Conservation (phyloP, 2,797 vertebrate genomes). For the Poeciliopsis paucimaculata region DNA sequence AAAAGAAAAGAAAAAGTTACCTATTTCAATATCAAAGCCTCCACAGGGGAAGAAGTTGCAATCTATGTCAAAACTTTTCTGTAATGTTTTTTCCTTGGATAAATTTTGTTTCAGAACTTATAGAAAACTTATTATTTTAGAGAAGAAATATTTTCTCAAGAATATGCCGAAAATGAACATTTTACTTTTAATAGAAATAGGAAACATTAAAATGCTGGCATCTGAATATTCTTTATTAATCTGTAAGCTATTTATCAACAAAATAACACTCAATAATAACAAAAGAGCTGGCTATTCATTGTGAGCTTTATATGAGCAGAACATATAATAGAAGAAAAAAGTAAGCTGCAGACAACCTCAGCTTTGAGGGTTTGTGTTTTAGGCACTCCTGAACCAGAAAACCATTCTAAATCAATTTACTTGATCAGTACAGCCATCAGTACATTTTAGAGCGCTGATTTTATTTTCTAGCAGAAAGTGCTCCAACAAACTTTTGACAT, state of each 20-base stretch:
- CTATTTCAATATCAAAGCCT: background rate
- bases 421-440: too few relatives aligned
- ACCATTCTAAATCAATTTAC: too few relatives aligned
- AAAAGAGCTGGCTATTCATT: too few relatives aligned
- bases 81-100: fast-evolving
- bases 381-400: too few relatives aligned
- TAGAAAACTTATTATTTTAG: background rate
- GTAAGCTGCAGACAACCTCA: too few relatives aligned
- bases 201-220: background rate
- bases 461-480: too few relatives aligned
- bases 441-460: too few relatives aligned
- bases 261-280: background rate
- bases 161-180: background rate
- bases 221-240: background rate
- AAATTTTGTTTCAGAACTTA: background rate
- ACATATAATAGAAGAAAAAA: too few relatives aligned
- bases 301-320: too few relatives aligned
- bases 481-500: too few relatives aligned
- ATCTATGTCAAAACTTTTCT: background rate
- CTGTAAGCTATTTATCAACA: background rate
- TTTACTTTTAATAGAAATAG: background rate
- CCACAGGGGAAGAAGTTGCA: background rate
- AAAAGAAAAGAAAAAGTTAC: background rate
- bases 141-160: background rate
- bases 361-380: too few relatives aligned